Conservation (phyloP, 1,140 invertebrate genomes). For the Tetramorium simillimum region DNA sequence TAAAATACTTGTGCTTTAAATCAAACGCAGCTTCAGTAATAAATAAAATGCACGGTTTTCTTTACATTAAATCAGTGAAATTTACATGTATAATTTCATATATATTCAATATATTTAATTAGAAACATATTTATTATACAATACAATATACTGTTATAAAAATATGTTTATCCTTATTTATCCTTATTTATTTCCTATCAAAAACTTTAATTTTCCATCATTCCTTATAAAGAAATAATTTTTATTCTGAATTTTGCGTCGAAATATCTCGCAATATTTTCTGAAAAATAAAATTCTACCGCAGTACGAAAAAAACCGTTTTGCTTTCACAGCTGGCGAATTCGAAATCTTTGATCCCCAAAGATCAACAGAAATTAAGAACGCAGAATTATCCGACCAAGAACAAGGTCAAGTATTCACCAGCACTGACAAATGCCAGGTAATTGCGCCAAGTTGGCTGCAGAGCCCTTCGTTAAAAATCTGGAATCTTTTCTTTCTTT, state of each 20-base stretch:
- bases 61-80: background rate
- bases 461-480: slow-evolving; percentile 35
- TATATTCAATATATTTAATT: background rate
- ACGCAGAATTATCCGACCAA: slow-evolving; percentile 6
- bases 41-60: background rate
- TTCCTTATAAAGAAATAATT: background rate
- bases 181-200: background rate
- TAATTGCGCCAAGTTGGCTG: background rate
- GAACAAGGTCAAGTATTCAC: slow-evolving; percentile 1
- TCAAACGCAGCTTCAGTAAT: background rate
- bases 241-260: background rate
- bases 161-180: background rate
- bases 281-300: background rate
- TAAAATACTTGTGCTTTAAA: slow-evolving; percentile 1
- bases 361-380: slow-evolving; percentile 36
- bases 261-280: background rate
- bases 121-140: background rate
- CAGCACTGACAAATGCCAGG: background rate
- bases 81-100: background rate
- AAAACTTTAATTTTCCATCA: background rate
- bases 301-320: background rate
- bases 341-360: background rate
- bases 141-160: background rate
- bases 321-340: slow-evolving; percentile 12
- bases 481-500: background rate